Conservation (phyloP, 2,797 vertebrate species). For the Bucorvus abyssinicus region DNA sequence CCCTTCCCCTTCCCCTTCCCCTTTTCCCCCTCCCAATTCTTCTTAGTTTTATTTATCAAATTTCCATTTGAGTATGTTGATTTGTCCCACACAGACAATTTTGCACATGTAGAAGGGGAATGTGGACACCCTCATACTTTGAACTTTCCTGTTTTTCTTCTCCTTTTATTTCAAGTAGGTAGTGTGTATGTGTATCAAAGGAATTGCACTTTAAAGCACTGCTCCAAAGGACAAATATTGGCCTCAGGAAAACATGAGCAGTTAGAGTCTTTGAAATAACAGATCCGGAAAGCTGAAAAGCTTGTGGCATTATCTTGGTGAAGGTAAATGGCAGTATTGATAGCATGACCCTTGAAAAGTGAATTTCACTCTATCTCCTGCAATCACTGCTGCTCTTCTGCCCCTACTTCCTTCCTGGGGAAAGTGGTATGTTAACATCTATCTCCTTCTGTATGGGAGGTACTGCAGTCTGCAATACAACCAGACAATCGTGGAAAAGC, state of each 20-base stretch:
- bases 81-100: not conserved
- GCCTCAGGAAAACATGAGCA: not conserved
- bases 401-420: not conserved
- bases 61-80: not conserved
- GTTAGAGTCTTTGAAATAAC: not conserved
- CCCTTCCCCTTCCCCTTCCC: too few species aligned
- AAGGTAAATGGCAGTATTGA: not conserved
- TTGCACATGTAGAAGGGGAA: not conserved
- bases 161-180: not conserved
- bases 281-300: not conserved
- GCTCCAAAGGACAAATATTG: not conserved
- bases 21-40: not conserved
- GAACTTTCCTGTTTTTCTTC: not conserved
- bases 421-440: not conserved
- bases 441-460: not conserved
- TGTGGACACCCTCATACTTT: not conserved
- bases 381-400: not conserved
- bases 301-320: not conserved
- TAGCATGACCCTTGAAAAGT: not conserved
- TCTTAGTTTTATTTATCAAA: not conserved
- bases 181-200: not conserved
- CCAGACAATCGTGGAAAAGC: fast-evolving
- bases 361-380: not conserved
- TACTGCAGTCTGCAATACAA: not conserved
- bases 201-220: not conserved